Evolutionary conservation across 2,888 invertebrate genomes (phyloP).

Genomic region (Hydrotaea cyrtoneurina): DNA sequence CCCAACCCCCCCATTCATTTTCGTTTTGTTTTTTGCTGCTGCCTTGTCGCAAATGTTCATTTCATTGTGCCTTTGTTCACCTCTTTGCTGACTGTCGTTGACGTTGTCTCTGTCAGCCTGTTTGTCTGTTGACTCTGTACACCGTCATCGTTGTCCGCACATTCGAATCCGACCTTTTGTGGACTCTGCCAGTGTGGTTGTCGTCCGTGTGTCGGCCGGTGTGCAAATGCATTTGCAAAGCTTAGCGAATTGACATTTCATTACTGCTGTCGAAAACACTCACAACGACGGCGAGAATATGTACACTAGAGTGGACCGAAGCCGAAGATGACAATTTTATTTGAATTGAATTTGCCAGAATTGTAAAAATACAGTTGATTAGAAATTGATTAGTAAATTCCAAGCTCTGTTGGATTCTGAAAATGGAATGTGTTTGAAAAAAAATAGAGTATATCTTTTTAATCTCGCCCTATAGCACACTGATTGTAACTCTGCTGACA

Average conservation of each 20-base stretch:
- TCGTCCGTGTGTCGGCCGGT: not conserved
- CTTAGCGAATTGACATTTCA: slow-evolving; percentile 31
- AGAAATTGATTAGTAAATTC: too few relatives aligned
- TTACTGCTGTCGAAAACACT: slow-evolving; percentile 7
- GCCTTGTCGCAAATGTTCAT: slow-evolving; percentile 43
- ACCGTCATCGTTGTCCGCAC: not conserved
- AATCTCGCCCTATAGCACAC: too few relatives aligned
- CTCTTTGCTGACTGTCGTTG: not conserved
- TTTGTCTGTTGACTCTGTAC: not conserved
- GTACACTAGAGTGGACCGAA: not conserved
- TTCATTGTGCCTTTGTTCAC: slow-evolving; percentile 26
- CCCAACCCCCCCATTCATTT: slow-evolving; percentile 22
- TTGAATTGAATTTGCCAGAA: too few relatives aligned
- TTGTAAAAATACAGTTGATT: too few relatives aligned
- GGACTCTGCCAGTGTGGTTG: not conserved
- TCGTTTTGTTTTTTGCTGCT: slow-evolving; percentile 1
- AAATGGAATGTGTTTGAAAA: too few relatives aligned
- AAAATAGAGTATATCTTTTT: too few relatives aligned
- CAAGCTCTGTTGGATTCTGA: too few relatives aligned
- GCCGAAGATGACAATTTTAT: too few relatives aligned
- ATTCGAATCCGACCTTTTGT: not conserved
- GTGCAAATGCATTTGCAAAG: not conserved
- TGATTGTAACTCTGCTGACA: too few relatives aligned
- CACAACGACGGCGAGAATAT: not conserved
- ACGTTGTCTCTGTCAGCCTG: not conserved